These are phyloP conservation scores for Callosobruchus maculatus DNA, from an alignment of 2,888 invertebrate genomes.

Conservation along the genomic window DNA sequence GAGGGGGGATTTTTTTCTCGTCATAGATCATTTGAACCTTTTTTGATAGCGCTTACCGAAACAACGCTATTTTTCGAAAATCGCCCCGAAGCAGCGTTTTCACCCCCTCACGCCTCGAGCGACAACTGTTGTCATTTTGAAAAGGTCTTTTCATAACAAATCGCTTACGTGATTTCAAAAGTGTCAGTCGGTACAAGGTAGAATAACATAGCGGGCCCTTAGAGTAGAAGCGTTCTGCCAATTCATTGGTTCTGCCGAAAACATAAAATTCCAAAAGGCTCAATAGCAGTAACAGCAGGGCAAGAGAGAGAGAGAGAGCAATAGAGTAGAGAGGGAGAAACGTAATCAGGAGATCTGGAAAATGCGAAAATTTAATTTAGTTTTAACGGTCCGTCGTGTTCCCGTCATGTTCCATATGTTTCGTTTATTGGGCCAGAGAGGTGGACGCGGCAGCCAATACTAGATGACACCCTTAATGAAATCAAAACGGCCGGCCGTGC, in stretches of 20 bases:
- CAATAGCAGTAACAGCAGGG: neutral
- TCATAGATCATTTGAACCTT: too few species aligned
- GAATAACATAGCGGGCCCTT: too few species aligned
- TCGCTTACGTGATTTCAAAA: too few species aligned
- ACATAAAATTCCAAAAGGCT: neutral
- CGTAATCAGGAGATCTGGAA: conserved; percentile 13
- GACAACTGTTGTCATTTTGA: too few species aligned
- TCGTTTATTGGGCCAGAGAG: conserved; percentile 31
- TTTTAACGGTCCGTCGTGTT: conserved; percentile 40
- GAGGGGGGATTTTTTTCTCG: too few species aligned
- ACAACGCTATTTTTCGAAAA: too few species aligned
- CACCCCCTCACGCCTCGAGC: too few species aligned
- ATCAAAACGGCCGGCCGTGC: conserved; percentile 41
- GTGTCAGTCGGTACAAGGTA: too few species aligned
- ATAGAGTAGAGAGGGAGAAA: neutral
- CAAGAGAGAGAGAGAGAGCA: neutral
- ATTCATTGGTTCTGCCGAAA: neutral
- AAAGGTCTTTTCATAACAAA: too few species aligned
- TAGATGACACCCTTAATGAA: conserved; percentile 46
- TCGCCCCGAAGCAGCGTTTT: too few species aligned
- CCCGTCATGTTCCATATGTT: conserved; percentile 40
- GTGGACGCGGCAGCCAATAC: conserved; percentile 28
- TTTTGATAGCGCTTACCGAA: too few species aligned
- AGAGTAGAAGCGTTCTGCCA: too few species aligned
- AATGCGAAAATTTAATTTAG: conserved; percentile 46